Evolutionary conservation across 2,888 invertebrate species (phyloP).

Genomic region (Cylloceria caligata): DNA sequence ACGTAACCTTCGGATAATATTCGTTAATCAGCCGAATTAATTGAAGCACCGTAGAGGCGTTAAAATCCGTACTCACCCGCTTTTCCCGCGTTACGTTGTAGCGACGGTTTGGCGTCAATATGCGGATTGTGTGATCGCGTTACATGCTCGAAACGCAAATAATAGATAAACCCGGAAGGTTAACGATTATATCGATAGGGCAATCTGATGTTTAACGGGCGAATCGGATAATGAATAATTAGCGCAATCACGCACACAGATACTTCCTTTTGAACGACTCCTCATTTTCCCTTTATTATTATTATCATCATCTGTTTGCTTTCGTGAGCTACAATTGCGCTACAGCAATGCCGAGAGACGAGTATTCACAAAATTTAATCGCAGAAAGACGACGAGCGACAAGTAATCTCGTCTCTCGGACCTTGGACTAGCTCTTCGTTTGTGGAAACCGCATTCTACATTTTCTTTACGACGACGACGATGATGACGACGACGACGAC

Average conservation of each 20-base stretch:
- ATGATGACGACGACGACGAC: constrained; percentile 23
- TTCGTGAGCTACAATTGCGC: constrained; percentile 48
- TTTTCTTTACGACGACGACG: constrained; percentile 18
- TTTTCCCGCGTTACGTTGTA: not conserved
- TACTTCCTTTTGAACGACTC: constrained; percentile 22
- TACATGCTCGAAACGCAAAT: constrained; percentile 61
- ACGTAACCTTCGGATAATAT: constrained; percentile 44
- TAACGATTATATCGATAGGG: constrained; percentile 47
- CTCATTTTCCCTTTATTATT: constrained; percentile 40
- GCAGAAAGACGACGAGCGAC: not conserved
- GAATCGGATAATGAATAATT: constrained; percentile 46
- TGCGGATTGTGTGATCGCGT: constrained; percentile 60
- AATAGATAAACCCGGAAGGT: constrained; percentile 47
- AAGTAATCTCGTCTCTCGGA: not conserved
- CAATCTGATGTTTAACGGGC: constrained; percentile 37
- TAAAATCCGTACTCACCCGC: constrained; percentile 45
- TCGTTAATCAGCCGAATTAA: constrained; percentile 59
- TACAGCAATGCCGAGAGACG: constrained; percentile 45
- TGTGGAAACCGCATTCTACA: constrained; percentile 13
- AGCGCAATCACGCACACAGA: not conserved
- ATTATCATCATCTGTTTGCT: constrained; percentile 25
- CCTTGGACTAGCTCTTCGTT: constrained; percentile 38
- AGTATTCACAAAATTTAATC: constrained; percentile 18
- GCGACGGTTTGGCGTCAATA: constrained; percentile 51
- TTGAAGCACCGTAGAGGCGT: constrained; percentile 32